Base-by-base conservation (phyloP, 2,113 vertebrate species). In the Cavia porcellus region DNA sequence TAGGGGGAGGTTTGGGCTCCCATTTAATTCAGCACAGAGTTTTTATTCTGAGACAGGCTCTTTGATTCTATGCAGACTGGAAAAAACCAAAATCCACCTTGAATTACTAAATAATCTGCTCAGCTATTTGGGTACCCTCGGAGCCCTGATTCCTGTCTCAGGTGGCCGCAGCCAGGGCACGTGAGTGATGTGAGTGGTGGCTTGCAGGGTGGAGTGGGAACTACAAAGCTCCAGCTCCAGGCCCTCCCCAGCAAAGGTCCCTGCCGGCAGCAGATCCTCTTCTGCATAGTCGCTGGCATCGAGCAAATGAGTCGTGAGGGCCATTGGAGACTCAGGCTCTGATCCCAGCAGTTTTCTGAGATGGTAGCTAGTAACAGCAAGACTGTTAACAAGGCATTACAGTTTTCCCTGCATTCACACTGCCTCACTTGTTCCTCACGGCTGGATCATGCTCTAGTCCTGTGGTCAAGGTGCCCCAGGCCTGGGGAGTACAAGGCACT, bases 251-350 rank as follows among this genome's bases (percentile, higher is more conserved):
- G 30, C 45, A 50, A 57, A 55, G n/a, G 25, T 10, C 1, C 66
- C 88, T 47, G 15, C 89, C 85, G 81, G 45, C 52, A 95, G 88
- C 70, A 86, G 95, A 64, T 84, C 79, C 81, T 45, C 68, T 75
- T 95, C 93, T 82, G 75, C 52, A 57, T 93, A 74, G 94, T 74
- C 7, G 50, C n/a, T 28, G 30, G 93, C 64, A 52, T 96, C 92
- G 50, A 97, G 45, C 77, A 80, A 70, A 10, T 92, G 88, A 95
- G 89, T 91, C 61, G 68, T n/a, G 45, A 80, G 74, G 68, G 97
- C 35, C 75, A 47, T 89, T 45, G 28, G 91, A 94, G 94, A 68
- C 25, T 15, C 74, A 55, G 35, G 20, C 52, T 74, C 50, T 7
- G 15, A 61, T 79, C 86, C 75, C 79, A 79, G 90, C 57, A 57